Base-by-base conservation (phyloP, 2,888 invertebrate genomes). In the Drosophila hamatofila region DNA sequence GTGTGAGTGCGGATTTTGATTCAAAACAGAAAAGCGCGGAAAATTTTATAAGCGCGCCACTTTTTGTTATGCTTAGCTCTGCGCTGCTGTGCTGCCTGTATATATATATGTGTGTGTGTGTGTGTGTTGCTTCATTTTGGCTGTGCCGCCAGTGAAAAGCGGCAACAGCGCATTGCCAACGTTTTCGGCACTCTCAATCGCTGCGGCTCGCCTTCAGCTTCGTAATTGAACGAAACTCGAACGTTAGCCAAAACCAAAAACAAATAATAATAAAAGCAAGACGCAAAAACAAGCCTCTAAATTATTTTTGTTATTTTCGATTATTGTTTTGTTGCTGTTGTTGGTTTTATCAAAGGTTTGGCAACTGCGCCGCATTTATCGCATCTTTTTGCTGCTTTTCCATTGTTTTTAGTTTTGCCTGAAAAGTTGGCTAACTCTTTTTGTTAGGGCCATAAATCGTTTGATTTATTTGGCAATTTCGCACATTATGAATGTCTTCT, bases 1-100 rank as follows among this genome's bases (percentile, higher is more conserved):
- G 54, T 67, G 72, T 62, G 63, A 27, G 64, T 68, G 77, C 60
- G 63, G 61, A 71, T 74, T 84, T 83, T 78, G 72, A 75, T 77
- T 77, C 78, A 72, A 75, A 78, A 76, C 78, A 78, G 85, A 83
- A 83, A 83, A 85, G 78, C 86, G 84, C 83, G 84, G 84, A 85
- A 85, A 86, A 82, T 86, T 86, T 84, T 79, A 73, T 78, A 83
- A 81, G 83, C 80, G 66, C 70, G 74, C 77, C 60, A 77, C 62
- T 63, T 69, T 74, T 59, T 58, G 65, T 57, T 66, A 62, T 75
- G 52, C 51, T 59, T 59, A 35, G 52, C 39, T 72, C 46, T 41
- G n/a, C 30, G n/a, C 49, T 49, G 30, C 8, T 25, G 25, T 9
- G 42, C 30, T 46, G 8, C 2, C 6, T n/a, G 39, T 3, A 14